Evolutionary conservation across 2,888 invertebrate species (phyloP), one percentile per base, ranked within the genome.

Genomic region (Drosophila recens): DNA sequence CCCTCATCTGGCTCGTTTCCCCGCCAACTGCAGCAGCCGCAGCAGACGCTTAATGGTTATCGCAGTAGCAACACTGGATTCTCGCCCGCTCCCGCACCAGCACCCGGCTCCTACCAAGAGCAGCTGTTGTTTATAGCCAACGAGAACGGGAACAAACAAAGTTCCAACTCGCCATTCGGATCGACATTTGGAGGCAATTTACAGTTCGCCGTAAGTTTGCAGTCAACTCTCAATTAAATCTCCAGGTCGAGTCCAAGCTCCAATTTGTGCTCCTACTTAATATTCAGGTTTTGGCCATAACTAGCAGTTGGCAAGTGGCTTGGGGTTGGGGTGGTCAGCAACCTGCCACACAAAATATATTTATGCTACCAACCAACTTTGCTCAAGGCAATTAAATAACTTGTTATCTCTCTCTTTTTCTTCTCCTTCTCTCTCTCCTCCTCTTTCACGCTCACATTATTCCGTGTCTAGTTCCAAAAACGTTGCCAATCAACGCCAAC

Each of bases 81-180:
- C 23, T 65, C 90, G 5, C 90, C 92, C 30, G 30, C 8, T 2
- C 30, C 30, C 1, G 30, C 30, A 0, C 90, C 82, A 20, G 65
- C 90, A 4, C 90, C 92, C 0, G 91, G 90, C 23, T 90, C 92
- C 11, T 92, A 90, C 80, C 92, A 93, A 71, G 92, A 92, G 30
- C 92, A 92, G 67, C 80, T 91, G 6, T 72, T 93, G 51, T 93
- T 90, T 67, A 87, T 92, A 57, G 90, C 87, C 76, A 89, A 90
- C 67, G 90, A 91, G 51, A 87, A 79, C 43, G 66, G 62, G 58
- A 87, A 54, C 70, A 80, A 77, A n/a, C 84, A 80, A 27, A 43
- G 61, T 8, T 34, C 83, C 38, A 79, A 45, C 33, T 75, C 82
- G 2, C 70, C 68, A 30, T 80, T 64, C 23, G 80, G 76, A 72